Percentiles rank a stretch among this genome's conserved stretches.
These are phyloP conservation scores for Vespertilio murinus DNA, from an alignment of 2,797 vertebrate genomes.

Conservation along the genomic window DNA sequence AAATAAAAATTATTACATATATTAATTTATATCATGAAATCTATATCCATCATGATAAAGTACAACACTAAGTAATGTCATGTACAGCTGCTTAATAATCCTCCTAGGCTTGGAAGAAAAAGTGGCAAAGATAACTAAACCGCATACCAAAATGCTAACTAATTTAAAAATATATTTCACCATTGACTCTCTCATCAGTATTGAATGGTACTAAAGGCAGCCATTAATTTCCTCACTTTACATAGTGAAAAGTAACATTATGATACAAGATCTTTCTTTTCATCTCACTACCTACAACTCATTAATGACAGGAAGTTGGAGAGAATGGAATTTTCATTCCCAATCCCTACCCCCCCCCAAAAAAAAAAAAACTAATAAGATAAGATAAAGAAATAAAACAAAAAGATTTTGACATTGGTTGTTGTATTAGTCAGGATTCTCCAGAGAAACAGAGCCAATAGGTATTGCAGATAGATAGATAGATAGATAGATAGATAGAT, in stretches of 20 bases:
- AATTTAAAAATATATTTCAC: not conserved
- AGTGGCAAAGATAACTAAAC: not conserved
- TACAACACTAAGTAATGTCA: not conserved
- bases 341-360: not conserved
- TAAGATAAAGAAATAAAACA: not conserved
- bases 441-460: not conserved
- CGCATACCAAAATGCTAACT: not conserved
- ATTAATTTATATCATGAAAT: not conserved
- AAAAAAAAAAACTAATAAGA: too few species aligned
- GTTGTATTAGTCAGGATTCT: not conserved
- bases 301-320: not conserved
- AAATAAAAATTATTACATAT: not conserved
- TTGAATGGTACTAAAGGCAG: not conserved
- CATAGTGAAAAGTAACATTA: not conserved
- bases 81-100: not conserved
- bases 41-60: not conserved
- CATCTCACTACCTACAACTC: not conserved
- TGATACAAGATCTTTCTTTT: not conserved
- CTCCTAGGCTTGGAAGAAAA: not conserved
- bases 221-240: not conserved
- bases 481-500: too few species aligned
- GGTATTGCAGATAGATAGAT: not conserved
- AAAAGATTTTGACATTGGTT: not conserved
- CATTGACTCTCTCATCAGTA: not conserved
- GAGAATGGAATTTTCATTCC: not conserved